Base-by-base conservation (phyloP, 2,888 invertebrate species). In the Sinodicranocentrus sp. region DNA sequence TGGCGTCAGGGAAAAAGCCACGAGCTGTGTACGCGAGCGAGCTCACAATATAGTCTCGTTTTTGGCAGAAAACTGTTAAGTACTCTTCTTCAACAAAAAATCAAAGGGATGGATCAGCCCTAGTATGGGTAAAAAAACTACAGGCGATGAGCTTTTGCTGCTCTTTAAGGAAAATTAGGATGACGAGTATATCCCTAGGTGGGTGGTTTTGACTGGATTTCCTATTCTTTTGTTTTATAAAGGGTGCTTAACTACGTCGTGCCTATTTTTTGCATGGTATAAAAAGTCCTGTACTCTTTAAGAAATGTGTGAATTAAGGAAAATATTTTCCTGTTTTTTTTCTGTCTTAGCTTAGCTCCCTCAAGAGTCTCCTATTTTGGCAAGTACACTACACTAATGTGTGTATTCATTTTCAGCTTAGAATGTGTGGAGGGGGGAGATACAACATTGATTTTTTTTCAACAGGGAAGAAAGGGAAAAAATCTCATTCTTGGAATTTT, bases 1-100 rank as follows among this genome's bases (percentile, higher is more conserved):
- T 72, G 79, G 72, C 52, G 79, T 80, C 65, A 54, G 71, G 71
- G 71, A 71, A 26, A 71, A 54, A 78, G 48, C 26, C 19, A 39
- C 65, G 25, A 52, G 43, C 43, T 26, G 21, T 15, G 10, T n/a
- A n/a, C n/a, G n/a, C n/a, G n/a, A n/a, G n/a, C n/a, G 33, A 39
- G 63, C 61, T 26, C 17, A 70, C 54, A 70, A 19, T 23, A 28
- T 1, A 44, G 8, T 39, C 57, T 39, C 19, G n/a, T 59, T 77
- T 57, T 77, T 54, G 52, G 68, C 68, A 59, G 77, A 68, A 77
- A 59, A 68, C 43, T 68, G 77, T 68, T 77, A 76, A 76, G 67
- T 76, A 67, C 77, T 59, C 57, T 19, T 3, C 57, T 67, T 43
- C 59, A 43, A 33, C 8, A 54, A 19, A 76, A 76, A 77, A 57